Conservation (phyloP, 2,113 vertebrate species). For the Psilopsiagon aurifrons region DNA sequence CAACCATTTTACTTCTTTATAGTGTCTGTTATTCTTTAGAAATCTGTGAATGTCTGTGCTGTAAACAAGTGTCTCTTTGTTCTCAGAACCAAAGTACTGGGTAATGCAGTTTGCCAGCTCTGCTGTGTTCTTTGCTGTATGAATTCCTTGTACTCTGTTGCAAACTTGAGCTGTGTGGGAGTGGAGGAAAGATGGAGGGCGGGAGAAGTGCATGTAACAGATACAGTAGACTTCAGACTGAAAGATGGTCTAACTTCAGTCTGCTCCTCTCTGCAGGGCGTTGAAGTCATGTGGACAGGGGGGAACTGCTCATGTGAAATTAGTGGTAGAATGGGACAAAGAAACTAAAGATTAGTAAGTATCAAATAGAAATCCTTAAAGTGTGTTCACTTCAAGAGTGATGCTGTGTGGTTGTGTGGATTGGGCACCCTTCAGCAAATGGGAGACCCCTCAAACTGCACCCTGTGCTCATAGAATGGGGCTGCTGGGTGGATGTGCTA, state of each 20-base stretch:
- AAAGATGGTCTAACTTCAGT: not conserved
- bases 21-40: not conserved
- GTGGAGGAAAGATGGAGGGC: not conserved
- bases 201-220: not conserved
- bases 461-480: not conserved
- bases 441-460: not conserved
- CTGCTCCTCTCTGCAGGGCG: conserved; percentile 74
- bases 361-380: not conserved
- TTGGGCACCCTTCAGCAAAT: not conserved
- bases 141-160: not conserved
- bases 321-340: conserved; percentile 98
- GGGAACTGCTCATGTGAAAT: conserved; percentile 93
- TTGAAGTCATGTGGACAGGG: conserved; percentile 95
- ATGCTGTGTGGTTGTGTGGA: not conserved
- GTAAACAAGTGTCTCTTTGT: not conserved
- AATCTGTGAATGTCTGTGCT: not conserved
- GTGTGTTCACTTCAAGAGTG: not conserved
- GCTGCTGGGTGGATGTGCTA: not conserved
- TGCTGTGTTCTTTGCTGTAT: not conserved
- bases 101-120: not conserved
- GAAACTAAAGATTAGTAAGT: conserved; percentile 99
- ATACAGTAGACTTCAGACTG: not conserved
- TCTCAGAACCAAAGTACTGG: not conserved
- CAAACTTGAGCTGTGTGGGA: not conserved
- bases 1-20: not conserved